Conservation (phyloP, 2,113 vertebrate genomes). For the Corvus moneduloides region DNA sequence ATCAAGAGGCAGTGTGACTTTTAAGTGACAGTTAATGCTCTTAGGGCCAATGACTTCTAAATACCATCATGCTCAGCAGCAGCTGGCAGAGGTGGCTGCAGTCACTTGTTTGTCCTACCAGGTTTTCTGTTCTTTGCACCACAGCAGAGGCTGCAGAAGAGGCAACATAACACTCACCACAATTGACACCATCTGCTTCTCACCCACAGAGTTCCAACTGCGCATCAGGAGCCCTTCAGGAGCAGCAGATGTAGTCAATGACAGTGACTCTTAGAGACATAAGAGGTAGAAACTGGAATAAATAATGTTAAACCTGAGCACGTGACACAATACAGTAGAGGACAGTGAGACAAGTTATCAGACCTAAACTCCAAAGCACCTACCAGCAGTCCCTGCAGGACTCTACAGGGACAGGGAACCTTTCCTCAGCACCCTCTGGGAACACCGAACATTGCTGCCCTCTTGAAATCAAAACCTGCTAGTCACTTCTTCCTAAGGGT, state of each 20-base stretch:
- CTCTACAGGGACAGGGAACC: background rate
- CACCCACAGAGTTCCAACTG: background rate
- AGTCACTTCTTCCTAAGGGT: background rate
- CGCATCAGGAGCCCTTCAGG: background rate
- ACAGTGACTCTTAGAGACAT: background rate
- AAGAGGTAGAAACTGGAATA: background rate
- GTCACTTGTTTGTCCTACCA: background rate
- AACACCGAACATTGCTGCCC: background rate
- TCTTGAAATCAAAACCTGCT: background rate
- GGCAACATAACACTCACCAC: fast-evolving
- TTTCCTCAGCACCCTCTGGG: background rate
- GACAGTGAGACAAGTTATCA: background rate
- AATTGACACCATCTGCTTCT: background rate
- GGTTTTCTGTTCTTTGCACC: no score
- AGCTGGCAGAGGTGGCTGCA: background rate
- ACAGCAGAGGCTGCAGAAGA: background rate
- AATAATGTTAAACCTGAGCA: background rate
- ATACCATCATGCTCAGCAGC: background rate
- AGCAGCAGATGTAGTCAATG: background rate
- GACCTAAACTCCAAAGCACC: background rate
- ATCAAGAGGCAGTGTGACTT: background rate
- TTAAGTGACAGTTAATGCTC: background rate
- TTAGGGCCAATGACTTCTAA: background rate
- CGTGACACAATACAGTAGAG: background rate
- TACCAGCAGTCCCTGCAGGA: background rate